These are phyloP conservation scores for Pocillopora meandrina DNA, from an alignment of 92 coral and sea anemone species.

Conservation along the genomic window DNA sequence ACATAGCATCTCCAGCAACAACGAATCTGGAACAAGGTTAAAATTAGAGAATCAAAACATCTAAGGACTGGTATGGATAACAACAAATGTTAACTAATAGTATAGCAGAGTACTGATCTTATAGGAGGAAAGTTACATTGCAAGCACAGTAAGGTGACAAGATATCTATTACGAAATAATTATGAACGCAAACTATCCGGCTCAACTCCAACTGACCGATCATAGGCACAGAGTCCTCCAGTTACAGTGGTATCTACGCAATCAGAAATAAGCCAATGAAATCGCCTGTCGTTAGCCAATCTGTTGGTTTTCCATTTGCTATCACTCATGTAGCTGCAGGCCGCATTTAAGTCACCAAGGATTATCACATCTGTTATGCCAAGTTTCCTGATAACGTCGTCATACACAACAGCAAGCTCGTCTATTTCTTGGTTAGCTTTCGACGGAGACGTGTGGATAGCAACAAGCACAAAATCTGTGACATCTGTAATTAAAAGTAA, in stretches of 20 bases:
- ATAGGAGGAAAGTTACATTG: too few species aligned
- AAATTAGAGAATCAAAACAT: too few species aligned
- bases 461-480: constrained; percentile 75
- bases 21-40: constrained; percentile 62
- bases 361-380: constrained; percentile 79
- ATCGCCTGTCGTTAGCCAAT: constrained; percentile 81
- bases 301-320: constrained; percentile 78
- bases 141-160: too few species aligned
- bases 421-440: constrained; percentile 78
- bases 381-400: constrained; percentile 78
- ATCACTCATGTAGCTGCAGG: constrained; percentile 86
- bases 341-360: constrained; percentile 92
- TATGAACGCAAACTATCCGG: neutral
- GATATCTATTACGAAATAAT: too few species aligned
- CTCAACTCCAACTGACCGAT: constrained; percentile 56
- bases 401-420: constrained; percentile 86
- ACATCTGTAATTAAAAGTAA: constrained; percentile 43
- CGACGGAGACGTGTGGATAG: constrained; percentile 88
- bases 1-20: constrained; percentile 76
- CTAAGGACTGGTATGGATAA: too few species aligned
- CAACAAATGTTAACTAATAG: too few species aligned
- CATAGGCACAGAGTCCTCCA: constrained; percentile 89
- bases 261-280: constrained; percentile 88
- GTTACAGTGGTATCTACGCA: constrained; percentile 90
- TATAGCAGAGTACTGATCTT: too few species aligned